Evolutionary conservation across 1,140 invertebrate genomes (phyloP), one percentile per base, ranked within the genome.

Genomic region (Drosophila mojavensis): DNA sequence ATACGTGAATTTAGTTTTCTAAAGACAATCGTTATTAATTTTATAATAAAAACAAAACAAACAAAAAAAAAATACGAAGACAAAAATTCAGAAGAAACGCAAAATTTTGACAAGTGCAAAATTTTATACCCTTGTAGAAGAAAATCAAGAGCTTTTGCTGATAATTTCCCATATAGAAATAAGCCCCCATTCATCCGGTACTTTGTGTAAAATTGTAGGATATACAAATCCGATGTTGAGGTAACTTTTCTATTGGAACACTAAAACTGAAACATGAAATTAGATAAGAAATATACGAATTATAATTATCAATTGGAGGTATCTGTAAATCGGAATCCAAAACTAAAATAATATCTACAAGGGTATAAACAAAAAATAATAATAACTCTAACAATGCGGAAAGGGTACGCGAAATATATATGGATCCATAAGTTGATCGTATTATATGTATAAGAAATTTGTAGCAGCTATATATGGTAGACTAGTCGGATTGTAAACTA

Each of bases 1-100:
- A 67, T 78, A 78, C 67, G 74, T 89, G 84, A 89, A 89, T 89
- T 89, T 89, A 89, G 84, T 89, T 89, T 89, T 89, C 84, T 89
- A 89, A 89, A 89, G 84, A 89, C 84, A 89, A 89, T 89, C 84
- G 84, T 84, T 89, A 64, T 75, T 89, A 89, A 58, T 89, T 83
- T 82, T 88, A 67, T 68, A 76, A 60, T 54, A 58, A 79, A 67
- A 56, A 48, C 53, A 11, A 10, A 66, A 5, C 10, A 17, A 51
- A 41, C 7, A 30, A 48, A 43, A 4, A 43, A 51, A 33, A 30
- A 33, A 54, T 47, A 63, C n/a, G 43, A 20, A 36, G 10, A 28
- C 10, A 48, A n/a, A 36, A 41, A 48, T 17, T 20, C 5, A 11
- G 33, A 50, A 50, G 13, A 28, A 51, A 51, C 1, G 4, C 5